Conservation (phyloP, 2,113 vertebrate species). For the Proterorhinus semilunaris region DNA sequence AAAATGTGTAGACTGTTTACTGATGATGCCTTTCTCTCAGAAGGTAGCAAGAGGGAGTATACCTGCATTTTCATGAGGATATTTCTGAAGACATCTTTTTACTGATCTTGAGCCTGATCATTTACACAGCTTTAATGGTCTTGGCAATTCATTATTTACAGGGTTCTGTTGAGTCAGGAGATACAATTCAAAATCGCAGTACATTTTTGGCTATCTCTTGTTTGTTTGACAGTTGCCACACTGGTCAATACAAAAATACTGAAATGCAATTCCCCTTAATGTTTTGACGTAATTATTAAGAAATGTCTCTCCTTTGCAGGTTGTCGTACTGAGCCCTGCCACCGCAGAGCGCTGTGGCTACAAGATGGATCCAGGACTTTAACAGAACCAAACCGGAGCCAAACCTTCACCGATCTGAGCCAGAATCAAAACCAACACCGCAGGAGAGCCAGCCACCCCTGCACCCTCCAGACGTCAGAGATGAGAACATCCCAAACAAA, state of each 20-base stretch:
- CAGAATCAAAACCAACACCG: conserved; percentile 33
- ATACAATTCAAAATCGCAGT: no score
- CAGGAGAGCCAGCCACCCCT: conserved; percentile 69
- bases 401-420: conserved; percentile 54
- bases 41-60: no score
- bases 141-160: neutral
- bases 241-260: neutral
- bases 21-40: no score
- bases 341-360: conserved; percentile 66
- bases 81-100: no score
- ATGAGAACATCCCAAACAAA: neutral
- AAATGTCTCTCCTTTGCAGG: conserved; percentile 32
- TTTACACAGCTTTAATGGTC: no score
- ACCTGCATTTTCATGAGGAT: no score
- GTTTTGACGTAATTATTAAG: neutral
- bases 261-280: neutral
- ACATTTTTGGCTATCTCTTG: no score
- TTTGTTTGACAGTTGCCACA: no score
- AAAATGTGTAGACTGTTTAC: neutral
- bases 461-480: conserved; percentile 13
- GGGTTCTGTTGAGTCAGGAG: neutral
- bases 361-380: conserved; percentile 29
- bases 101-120: no score
- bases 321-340: conserved; percentile 72
- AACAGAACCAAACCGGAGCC: conserved; percentile 55